Base-by-base conservation (phyloP, 2,888 invertebrate species). In the Pyrrhia umbra region DNA sequence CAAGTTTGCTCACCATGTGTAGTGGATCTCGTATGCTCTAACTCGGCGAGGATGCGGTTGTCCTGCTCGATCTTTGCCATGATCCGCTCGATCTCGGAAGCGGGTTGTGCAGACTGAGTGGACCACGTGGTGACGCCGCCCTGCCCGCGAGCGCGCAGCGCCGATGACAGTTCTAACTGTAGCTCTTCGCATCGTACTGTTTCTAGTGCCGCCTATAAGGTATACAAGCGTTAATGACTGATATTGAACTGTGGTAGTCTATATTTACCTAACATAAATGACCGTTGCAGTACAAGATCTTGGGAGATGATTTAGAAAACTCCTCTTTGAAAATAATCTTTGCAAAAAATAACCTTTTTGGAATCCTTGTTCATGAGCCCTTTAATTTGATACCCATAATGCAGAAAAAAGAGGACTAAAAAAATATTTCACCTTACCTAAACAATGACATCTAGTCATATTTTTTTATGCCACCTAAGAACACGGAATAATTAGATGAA, bases 41-140 rank as follows among this genome's bases (percentile, higher is more conserved):
- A 95, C 89, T 98, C 98, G 76, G 98, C 98, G 86, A 98, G 95
- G 84, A 98, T 97, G 83, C 97, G 96, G 94, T 97, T 97, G 94
- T 97, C 97, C 93, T 98, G 98, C 93, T 98, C 98, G 85, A 98
- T 98, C 95, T 98, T 98, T 80, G 98, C 98, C 97, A 98, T 98
- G 90, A 98, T 98, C 87, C 98, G 96, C 92, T 98, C 98, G 89
- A 98, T 98, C 95, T 98, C 98, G 42, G 97, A 96, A 73, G 96
- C 96, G 0, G 94, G 94, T 82, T 92, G 93, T 42, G 92, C 87
- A 85, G 95, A 86, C 89, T 88, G 82, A 81, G 88, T 80, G 0
- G 90, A 87, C 92, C 92, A 93, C 34, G 90, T 89, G 25, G 88
- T 87, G 40, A 86, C 85, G 46, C 91, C 89, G 79, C 95, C 82